Evolutionary conservation across 2,797 vertebrate species (phyloP).

Genomic region (Miichthys miiuy): DNA sequence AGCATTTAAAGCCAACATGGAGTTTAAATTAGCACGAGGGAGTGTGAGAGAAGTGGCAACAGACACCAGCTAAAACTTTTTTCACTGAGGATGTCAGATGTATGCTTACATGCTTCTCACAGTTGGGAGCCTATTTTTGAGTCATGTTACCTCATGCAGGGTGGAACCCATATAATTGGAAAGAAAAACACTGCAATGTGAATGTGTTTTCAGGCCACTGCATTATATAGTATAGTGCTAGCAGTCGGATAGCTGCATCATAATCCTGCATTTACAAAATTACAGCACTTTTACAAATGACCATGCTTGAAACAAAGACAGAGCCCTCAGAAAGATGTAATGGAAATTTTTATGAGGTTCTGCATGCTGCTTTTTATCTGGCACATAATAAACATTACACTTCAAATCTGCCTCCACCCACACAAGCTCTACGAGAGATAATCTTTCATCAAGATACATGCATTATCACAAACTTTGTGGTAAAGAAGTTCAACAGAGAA

Average conservation of each 20-base stretch:
- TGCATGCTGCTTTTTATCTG: constrained; percentile 46
- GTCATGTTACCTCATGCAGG: constrained; percentile 60
- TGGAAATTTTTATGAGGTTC: constrained; percentile 41
- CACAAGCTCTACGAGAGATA: constrained; percentile 27
- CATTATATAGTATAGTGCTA: constrained; percentile 19
- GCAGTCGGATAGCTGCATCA: constrained; percentile 13
- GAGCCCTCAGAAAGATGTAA: constrained; percentile 23
- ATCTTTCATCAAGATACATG: constrained; percentile 35
- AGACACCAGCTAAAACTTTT: constrained; percentile 29
- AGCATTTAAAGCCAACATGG: constrained; percentile 50
- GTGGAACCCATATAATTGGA: constrained; percentile 54
- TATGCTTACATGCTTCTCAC: constrained; percentile 41
- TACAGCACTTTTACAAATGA: constrained; percentile 1
- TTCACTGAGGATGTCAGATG: constrained; percentile 38
- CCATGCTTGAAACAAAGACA: constrained; percentile 16
- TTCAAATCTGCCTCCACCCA: constrained; percentile 49
- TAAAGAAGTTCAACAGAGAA: neutral
- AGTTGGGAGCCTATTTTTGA: constrained; percentile 24
- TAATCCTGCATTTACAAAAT: constrained; percentile 29
- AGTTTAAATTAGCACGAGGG: constrained; percentile 51
- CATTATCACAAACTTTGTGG: neutral
- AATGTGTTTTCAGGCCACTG: constrained; percentile 33
- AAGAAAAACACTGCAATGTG: constrained; percentile 48
- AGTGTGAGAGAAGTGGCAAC: constrained; percentile 29
- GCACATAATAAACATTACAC: constrained; percentile 37